Evolutionary conservation across 2,888 invertebrate species (phyloP), one percentile per base, ranked within the genome.

Genomic region (Idaea biselata): DNA sequence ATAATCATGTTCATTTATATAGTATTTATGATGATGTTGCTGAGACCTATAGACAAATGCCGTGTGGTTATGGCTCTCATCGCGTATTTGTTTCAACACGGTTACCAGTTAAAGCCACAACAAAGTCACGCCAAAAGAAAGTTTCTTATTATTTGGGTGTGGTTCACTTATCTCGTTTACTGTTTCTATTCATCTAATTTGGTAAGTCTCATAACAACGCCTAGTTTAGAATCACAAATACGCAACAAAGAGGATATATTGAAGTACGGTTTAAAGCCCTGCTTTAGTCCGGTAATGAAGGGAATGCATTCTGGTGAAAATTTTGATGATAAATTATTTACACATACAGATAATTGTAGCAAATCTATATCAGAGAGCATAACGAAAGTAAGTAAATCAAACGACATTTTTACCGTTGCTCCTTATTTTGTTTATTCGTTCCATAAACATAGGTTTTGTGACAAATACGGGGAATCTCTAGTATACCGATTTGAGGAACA

Each of bases 71-170:
- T 78, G 68, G 57, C 64, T 81, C 1, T 70, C 64, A 56, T 69
- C 64, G 0, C 76, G 14, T 8, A 44, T 44, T 44, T 44, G 44
- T 44, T 44, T 44, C 44, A 44, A 44, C 44, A 44, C 44, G 44
- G 44, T 14, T 44, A 14, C 44, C 8, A 44, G 11, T 44, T 44
- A 14, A 8, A 44, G 11, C 44, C 8, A 44, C 44, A 25, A 25
- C 25, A 25, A 25, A 25, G 25, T 25, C 25, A 25, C 25, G 5
- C 3, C 14, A 44, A 7, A 44, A 7, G 44, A 44, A 44, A 44
- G 44, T 44, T 44, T 44, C 44, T 84, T 2, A 73, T 83, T 8
- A 61, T 73, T 7, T 87, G 87, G 87, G 67, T 86, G 5, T 73
- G 79, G 73, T 87, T 82, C 60, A 75, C 82, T 0, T 80, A 71